Base-by-base conservation (phyloP, 2,797 vertebrate species). In the Protonibea diacanthus region DNA sequence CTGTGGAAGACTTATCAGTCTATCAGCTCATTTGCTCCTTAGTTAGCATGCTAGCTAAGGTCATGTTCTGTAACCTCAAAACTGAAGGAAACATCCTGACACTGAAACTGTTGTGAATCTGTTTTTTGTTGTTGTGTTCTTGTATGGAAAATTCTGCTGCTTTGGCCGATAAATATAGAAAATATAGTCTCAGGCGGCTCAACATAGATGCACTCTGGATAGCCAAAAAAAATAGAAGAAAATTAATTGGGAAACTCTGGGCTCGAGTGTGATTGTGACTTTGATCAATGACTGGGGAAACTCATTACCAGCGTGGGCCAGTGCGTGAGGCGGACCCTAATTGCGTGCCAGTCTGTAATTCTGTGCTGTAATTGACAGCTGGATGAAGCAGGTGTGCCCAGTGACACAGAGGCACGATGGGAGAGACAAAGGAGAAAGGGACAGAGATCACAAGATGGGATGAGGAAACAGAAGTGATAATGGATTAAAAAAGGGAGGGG, bases 241-340 rank as follows among this genome's bases (percentile, higher is more conserved):
- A 89, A 91, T 92, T 93, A 94, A 94, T 94, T 92, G 91, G 90
- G 88, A 93, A 92, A 94, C 86, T 89, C 87, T 87, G 84, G 88
- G 78, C 74, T 81, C 17, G 86, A 89, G 86, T 91, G 90, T 71
- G 90, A 92, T 92, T 92, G 89, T 94, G 94, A 95, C 95, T 94
- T 95, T 95, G 94, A 95, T 95, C 94, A 95, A 95, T 95, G 94
- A 93, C 92, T 91, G 89, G 80, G 91, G 92, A 94, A 95, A 94
- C 87, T 95, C 94, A 95, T 95, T 94, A 95, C 84, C 85, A 89
- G 89, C 88, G 62, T 81, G 80, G 91, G 85, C 91, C 89, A 77
- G 90, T 88, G 87, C 85, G 67, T 81, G 88, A 92, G 91, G 87
- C 90, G 81, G 89, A 87, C 88, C 82, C 80, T 94, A 93, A 94